These are phyloP conservation scores for Propithecus deckenii DNA, from an alignment of 2,797 vertebrate genomes.

Conservation along the genomic window DNA sequence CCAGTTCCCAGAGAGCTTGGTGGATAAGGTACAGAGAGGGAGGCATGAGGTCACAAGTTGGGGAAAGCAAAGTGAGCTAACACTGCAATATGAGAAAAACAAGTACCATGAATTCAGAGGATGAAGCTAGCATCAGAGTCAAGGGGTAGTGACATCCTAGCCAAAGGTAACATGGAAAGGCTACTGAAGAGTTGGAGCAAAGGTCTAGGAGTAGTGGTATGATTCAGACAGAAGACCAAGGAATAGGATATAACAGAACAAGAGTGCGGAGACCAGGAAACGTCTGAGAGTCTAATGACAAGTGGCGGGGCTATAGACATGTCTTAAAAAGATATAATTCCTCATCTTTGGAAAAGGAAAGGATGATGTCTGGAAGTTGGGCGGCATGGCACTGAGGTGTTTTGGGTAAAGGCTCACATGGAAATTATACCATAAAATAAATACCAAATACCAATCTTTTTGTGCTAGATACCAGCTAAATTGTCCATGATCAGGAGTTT, in stretches of 20 bases:
- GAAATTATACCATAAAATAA: neutral
- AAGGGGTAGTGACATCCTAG: neutral
- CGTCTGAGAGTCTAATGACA: neutral
- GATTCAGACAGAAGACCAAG: neutral
- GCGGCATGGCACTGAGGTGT: too few relatives aligned
- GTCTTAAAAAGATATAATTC: neutral
- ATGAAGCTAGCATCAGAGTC: neutral
- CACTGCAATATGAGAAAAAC: neutral
- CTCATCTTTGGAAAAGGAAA: neutral
- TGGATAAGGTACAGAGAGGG: neutral
- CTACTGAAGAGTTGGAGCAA: neutral
- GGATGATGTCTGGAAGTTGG: neutral
- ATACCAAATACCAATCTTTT: neutral
- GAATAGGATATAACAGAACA: neutral
- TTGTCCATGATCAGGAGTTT: neutral
- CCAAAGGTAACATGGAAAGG: neutral
- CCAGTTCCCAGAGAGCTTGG: neutral
- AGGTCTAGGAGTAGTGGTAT: neutral
- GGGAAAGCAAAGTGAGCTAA: neutral
- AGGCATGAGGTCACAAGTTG: neutral
- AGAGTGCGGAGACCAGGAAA: neutral
- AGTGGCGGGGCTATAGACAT: neutral
- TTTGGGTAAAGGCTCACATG: neutral
- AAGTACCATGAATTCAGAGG: neutral
- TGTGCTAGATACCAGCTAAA: neutral